Evolutionary conservation across 2,113 vertebrate species (phyloP), one percentile per base, ranked within the genome.

Genomic region (Siphamia tubifer): DNA sequence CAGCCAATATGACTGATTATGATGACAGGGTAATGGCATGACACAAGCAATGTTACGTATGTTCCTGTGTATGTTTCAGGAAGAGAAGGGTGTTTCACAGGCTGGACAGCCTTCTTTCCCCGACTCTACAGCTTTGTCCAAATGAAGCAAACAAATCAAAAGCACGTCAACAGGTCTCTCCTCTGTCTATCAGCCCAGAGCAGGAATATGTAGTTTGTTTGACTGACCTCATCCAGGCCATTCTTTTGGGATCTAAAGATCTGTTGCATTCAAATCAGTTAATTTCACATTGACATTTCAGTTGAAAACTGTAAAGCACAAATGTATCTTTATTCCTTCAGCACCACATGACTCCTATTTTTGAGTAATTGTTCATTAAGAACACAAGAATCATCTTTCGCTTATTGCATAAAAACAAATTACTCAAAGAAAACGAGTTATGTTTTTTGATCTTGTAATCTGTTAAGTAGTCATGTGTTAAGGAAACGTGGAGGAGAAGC

Each of bases 121-220:
- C 44, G 44, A 23, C n/a, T 68, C 61, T 69, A 24, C 38, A 71
- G 40, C 44, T 61, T 57, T 28, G 42, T 84, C 79, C 70, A 84
- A 84, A 74, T 27, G 44, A 68, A 81, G 74, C 56, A 74, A 82
- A 70, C 39, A 78, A 78, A 77, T 74, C 55, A 70, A 34, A 57
- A 57, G 53, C 43, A 42, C 48, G 65, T 73, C 71, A 60, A 49
- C 53, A 12, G 36, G 54, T 20, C 67, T 72, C 62, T 35, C 5
- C 32, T 68, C 25, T 32, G 25, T 74, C 69, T 15, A 23, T 72
- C 73, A 80, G 54, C 45, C 40, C 36, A 34, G 40, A 25, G 21
- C 32, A 56, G 30, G 11, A 56, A 71, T 36, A 65, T 57, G 61
- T 70, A 51, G 57, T 78, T 77, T 64, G 32, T 70, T 61, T 70